These are phyloP conservation scores for Antennarius maculatus DNA, from an alignment of 2,797 vertebrate species.

Conservation along the genomic window DNA sequence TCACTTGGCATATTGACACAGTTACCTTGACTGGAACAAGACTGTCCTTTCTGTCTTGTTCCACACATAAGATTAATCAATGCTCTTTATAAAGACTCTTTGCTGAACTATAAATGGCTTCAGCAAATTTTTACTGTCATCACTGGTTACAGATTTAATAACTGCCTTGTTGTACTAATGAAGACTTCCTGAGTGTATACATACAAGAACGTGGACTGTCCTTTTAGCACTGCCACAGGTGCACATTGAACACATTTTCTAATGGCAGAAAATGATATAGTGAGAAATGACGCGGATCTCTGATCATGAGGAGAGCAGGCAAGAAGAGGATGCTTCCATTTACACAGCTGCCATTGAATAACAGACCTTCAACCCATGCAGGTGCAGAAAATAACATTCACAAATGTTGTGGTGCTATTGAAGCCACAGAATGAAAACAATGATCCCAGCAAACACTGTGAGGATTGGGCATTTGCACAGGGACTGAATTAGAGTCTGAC, in stretches of 20 bases:
- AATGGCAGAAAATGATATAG: not conserved
- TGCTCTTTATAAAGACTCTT: too few species aligned
- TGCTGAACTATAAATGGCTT: too few species aligned
- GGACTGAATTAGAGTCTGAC: slow-evolving; percentile 14
- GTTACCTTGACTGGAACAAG: too few species aligned
- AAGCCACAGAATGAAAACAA: slow-evolving; percentile 38
- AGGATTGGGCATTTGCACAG: slow-evolving; percentile 31
- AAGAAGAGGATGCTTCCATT: slow-evolving; percentile 26
- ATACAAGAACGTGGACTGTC: not conserved
- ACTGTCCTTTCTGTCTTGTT: too few species aligned
- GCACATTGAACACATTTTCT: not conserved
- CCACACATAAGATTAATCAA: too few species aligned
- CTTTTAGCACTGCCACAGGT: not conserved
- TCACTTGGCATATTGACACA: too few species aligned
- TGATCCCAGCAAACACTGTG: slow-evolving; percentile 45
- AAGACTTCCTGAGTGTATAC: not conserved
- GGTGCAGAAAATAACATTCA: slow-evolving; percentile 13
- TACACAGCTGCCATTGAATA: slow-evolving; percentile 45
- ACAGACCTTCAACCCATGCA: slow-evolving; percentile 24
- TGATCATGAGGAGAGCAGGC: slow-evolving; percentile 5
- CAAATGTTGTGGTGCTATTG: slow-evolving; percentile 18
- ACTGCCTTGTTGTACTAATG: not conserved
- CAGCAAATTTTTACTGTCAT: not conserved
- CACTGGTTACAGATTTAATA: not conserved
- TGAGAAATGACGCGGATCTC: not conserved